Evolutionary conservation across 2,888 invertebrate species (phyloP), one percentile per base, ranked within the genome.

Genomic region (Eilema sororculum): DNA sequence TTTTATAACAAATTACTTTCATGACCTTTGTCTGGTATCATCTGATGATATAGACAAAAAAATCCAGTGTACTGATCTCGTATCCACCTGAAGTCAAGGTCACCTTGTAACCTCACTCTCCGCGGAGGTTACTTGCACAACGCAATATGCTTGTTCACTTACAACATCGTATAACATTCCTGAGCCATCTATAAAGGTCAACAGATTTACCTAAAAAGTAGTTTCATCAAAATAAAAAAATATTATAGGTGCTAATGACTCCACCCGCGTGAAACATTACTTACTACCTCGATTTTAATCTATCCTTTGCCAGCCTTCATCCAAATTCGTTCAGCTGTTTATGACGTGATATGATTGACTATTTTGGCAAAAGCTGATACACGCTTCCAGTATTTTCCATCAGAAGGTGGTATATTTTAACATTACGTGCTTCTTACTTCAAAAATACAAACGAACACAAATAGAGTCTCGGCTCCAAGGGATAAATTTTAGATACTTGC

Each of bases 141-240:
- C 28, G 9, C 67, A 72, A 68, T 71, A 74, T 33, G 56, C 73
- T 84, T 67, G 69, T 76, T 78, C 70, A 67, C 72, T 68, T 63
- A 58, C 73, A 67, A 63, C 67, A 24, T 37, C 24, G 61, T 37
- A 67, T 69, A 80, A 76, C 77, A 67, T 76, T 77, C 74, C 67
- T 66, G 68, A 30, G 52, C 22, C 22, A 74, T 69, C 65, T 25
- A 64, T 22, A 77, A 78, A 76, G 76, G 77, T 76, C 71, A 73
- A 24, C 12, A 28, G 65, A 71, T 46, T 60, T 56, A 69, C 25
- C 24, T 1, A 69, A 64, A 60, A 16, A 24, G 37, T 69, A 65
- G 52, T 46, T 33, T 69, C 12, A 0, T 69, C 13, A n/a, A 60
- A 57, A 63, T 37, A 25, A 25, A 28, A 59, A n/a, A n/a, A n/a